Evolutionary conservation across 2,113 vertebrate genomes (phyloP).

Genomic region (Hemicordylus capensis): DNA sequence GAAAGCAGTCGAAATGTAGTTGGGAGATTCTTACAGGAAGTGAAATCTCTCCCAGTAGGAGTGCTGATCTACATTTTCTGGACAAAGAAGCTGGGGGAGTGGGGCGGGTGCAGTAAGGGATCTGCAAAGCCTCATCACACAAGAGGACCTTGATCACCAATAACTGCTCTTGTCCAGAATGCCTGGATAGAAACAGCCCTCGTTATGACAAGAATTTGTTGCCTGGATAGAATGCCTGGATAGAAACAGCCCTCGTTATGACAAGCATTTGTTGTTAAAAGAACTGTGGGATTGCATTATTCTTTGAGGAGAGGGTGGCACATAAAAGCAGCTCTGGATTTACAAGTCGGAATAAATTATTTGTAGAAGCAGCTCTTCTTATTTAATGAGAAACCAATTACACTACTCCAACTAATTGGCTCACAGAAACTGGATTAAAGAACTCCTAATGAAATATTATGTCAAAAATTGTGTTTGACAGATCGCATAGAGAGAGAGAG

Average conservation of each 20-base stretch:
- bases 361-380: neutral
- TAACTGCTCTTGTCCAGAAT: neutral
- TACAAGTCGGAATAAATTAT: neutral
- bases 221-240: neutral
- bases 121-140: neutral
- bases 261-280: neutral
- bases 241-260: neutral
- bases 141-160: neutral
- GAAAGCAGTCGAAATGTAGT: accelerated
- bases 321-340: neutral
- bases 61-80: neutral
- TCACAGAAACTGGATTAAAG: neutral
- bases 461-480: neutral
- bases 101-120: too few species aligned
- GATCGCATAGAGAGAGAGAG: too few species aligned
- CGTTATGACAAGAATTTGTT: neutral
- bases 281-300: neutral
- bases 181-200: neutral
- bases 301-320: too few species aligned
- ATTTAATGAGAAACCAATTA: neutral
- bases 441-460: neutral
- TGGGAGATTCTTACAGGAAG: neutral
- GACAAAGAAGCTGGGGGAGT: accelerated
- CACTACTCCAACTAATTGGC: neutral
- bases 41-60: neutral